phyloP scores from a whole-genome alignment of 2,888 invertebrate genomes.

The Rhagium mordax region DNA sequence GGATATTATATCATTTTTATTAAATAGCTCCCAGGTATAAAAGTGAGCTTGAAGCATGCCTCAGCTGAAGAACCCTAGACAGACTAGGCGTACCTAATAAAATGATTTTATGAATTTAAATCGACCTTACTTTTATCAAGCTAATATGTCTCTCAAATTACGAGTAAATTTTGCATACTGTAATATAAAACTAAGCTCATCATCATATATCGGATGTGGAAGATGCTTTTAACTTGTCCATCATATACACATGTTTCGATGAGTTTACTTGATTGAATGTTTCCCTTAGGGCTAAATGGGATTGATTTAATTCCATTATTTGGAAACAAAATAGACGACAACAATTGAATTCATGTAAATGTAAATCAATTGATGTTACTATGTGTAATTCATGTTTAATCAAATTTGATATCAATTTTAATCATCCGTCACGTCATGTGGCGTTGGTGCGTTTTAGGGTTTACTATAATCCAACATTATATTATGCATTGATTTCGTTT shows the following conservation, averaged over 20 bases:
- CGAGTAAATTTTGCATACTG: too few relatives aligned
- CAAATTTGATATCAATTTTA: background rate
- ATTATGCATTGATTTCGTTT: background rate
- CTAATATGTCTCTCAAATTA: too few relatives aligned
- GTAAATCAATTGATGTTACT: background rate
- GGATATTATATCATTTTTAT: background rate
- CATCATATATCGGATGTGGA: background rate
- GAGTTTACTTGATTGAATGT: background rate
- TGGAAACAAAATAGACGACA: background rate
- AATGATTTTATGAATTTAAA: too few relatives aligned
- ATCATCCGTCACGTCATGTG: background rate
- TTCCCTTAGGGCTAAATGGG: background rate
- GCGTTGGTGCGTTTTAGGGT: background rate
- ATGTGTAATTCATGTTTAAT: background rate
- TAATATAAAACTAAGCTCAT: background rate
- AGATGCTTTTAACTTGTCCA: background rate
- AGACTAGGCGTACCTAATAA: too few relatives aligned
- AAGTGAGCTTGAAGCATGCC: background rate
- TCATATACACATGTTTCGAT: background rate
- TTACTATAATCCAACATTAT: background rate
- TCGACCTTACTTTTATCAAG: background rate
- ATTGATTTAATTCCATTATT: background rate
- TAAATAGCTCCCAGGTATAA: background rate
- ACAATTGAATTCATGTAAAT: background rate
- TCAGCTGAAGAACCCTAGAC: background rate